Evolutionary conservation across 2,797 vertebrate genomes (phyloP), one percentile per base, ranked within the genome.

Genomic region (Octomys mimax): DNA sequence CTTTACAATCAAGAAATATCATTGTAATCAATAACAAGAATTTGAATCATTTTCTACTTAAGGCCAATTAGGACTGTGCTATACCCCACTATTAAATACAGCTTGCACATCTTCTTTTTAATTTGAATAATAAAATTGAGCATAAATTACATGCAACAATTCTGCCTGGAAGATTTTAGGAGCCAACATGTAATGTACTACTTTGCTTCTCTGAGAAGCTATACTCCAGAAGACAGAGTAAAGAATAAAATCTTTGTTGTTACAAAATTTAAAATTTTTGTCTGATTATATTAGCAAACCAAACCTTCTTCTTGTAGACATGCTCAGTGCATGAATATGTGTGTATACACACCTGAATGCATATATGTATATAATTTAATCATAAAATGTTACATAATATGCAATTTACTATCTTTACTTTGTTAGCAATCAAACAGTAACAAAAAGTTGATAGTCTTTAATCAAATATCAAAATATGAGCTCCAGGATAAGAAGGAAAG

Each of bases 241-340:
- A 92, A 49, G 85, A 96, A 91, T 61, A 91, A 62, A 97, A 84
- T 88, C 52, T 28, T 82, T 90, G 26, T 54, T 93, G 62, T 36
- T 88, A 84, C 95, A 96, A 6, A 81, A 66, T 85, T 87, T 92
- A 79, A 93, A 11, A 92, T 88, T 95, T 81, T 46, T 31, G n/a
- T n/a, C 18, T 28, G 64, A 6, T 87, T 83, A 49, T 77, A 95
- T 68, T 66, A 94, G 31, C 39, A 90, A 96, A 93, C 68, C 4
- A 8, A 75, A 85, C 14, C 46, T 6, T 94, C 12, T 89, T 83
- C 18, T 66, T 61, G 61, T 7, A 80, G 28, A 89, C n/a, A 88
- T 49, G 19, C 24, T 54, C 18, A 28, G 42, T 62, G 36, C 2
- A 82, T 36, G 28, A 28, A 62, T 42, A 42, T 39, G 36, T 83